Evolutionary conservation across 2,113 vertebrate genomes (phyloP).

Genomic region (Procapra przewalskii): DNA sequence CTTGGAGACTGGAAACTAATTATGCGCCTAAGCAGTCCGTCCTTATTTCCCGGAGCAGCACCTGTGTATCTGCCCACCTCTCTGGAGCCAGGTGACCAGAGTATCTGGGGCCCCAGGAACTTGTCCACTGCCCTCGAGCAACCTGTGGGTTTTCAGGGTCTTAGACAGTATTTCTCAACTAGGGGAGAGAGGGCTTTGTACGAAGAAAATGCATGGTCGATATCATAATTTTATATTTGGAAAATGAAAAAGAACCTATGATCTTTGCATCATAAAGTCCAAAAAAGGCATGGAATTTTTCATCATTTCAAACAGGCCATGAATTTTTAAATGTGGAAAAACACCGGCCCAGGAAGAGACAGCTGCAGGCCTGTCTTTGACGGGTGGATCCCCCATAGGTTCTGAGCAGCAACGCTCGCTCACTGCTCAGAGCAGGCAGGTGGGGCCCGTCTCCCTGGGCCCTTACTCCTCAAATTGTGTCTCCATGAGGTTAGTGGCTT

Average conservation of each 20-base stretch:
- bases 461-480: neutral
- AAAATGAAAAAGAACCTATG: neutral
- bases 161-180: neutral
- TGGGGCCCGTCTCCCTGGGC: neutral
- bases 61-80: neutral
- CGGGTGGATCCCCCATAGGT: neutral
- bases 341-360: neutral
- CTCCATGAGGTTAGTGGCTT: neutral
- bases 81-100: neutral
- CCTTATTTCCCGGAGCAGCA: neutral
- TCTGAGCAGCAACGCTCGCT: accelerated
- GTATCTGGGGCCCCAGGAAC: neutral
- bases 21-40: neutral
- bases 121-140: neutral
- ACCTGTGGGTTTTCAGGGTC: neutral
- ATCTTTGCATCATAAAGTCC: slow-evolving; percentile 20
- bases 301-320: slow-evolving; percentile 52
- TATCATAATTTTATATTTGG: neutral
- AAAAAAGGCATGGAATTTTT: neutral
- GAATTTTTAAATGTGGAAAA: slow-evolving; percentile 69
- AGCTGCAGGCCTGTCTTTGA: neutral
- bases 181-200: neutral
- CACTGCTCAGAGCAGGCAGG: neutral
- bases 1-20: slow-evolving; percentile 25
- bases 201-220: neutral